These are phyloP conservation scores for Parnassius glacialis DNA, from an alignment of 2,888 invertebrate genomes.

Conservation along the genomic window DNA sequence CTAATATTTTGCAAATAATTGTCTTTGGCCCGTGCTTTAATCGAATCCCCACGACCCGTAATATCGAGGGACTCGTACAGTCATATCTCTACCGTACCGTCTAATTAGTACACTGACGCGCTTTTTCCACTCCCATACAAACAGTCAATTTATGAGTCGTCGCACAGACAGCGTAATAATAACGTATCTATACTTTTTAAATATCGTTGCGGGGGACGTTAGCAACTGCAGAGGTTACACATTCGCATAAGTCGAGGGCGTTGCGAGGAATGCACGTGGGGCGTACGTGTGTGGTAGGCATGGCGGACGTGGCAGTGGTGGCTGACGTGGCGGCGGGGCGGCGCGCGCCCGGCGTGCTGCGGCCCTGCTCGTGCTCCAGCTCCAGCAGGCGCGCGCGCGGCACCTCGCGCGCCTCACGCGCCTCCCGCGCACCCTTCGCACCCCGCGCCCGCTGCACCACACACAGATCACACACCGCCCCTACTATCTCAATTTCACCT, in stretches of 20 bases:
- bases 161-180: neutral
- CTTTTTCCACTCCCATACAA: no score
- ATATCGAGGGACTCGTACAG: no score
- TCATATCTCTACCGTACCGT: no score
- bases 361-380: slow-evolving; percentile 74
- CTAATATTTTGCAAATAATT: no score
- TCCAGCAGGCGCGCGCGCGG: slow-evolving; percentile 73
- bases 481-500: neutral
- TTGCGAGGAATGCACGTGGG: slow-evolving; percentile 30
- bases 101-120: no score
- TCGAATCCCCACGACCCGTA: no score
- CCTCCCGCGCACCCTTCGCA: slow-evolving; percentile 32
- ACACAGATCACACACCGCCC: slow-evolving; percentile 25
- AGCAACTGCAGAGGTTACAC: neutral
- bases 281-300: slow-evolving; percentile 39
- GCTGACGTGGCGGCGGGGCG: slow-evolving; percentile 41
- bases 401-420: slow-evolving; percentile 41
- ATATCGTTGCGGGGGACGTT: neutral
- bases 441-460: slow-evolving; percentile 34
- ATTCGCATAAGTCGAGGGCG: slow-evolving; percentile 19
- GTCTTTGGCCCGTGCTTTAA: no score
- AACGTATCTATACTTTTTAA: no score
- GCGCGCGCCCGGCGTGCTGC: slow-evolving; percentile 73
- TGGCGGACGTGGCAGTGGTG: slow-evolving; percentile 36
- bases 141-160: neutral